Evolutionary conservation across 1,140 invertebrate genomes (phyloP), one percentile per base, ranked within the genome.

Genomic region (Drosophila insularis): DNA sequence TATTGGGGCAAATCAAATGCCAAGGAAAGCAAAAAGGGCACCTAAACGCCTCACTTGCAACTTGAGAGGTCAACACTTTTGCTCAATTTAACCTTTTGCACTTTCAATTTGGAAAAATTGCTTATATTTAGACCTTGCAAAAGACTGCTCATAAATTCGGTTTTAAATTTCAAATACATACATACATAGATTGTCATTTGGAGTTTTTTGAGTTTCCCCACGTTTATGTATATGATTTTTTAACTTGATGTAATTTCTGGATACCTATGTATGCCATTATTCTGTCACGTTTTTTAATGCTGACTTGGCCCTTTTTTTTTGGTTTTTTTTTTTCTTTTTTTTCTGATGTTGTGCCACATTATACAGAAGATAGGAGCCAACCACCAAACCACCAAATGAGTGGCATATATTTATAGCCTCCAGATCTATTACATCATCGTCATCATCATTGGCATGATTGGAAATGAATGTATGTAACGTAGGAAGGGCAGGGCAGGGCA

Each of bases 251-350:
- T 50, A 21, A 21, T 17, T 50, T 50, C 19, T 50, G 17, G 17
- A 21, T 50, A 50, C 43, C 43, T 50, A 56, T 86, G 78, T 74
- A 27, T 27, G 27, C 5, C 81, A 81, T 81, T 86, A 86, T 86
- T 78, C 81, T 78, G 81, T 86, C 81, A 86, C 81, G 81, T 86
- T 86, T 86, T 74, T 63, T 21, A 10, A 72, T 66, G 81, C 64
- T 76, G 5, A 31, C 27, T 66, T 32, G n/a, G 55, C 17, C 32
- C 23, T 14, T 53, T 37, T 37, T 7, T 11, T 37, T 11, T 72
- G 23, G 1, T 23, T 2, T 23, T 23, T 2, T 23, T 23, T n/a
- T n/a, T n/a, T n/a, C n/a, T n/a, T n/a, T n/a, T n/a, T n/a, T n/a
- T n/a, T n/a, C n/a, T n/a, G n/a, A 4, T 2, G 23, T 23, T 23